phyloP scores from a whole-genome alignment of 2,888 invertebrate species.

The Geophilus truncorum region DNA sequence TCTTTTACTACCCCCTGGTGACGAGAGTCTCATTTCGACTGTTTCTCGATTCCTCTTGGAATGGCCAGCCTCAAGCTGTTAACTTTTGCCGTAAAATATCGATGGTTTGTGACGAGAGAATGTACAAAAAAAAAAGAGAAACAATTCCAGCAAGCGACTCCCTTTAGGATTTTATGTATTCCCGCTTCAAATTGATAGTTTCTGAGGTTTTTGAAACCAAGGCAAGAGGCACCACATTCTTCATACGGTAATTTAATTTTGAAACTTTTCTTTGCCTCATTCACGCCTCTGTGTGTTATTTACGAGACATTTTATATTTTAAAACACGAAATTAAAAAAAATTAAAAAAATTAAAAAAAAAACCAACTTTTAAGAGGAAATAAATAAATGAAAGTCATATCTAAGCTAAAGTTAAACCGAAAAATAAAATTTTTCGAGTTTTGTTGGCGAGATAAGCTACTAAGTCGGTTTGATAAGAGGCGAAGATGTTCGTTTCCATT shows the following conservation, averaged over 20 bases:
- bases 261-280: not conserved
- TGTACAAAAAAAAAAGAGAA: not conserved
- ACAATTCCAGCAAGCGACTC: not conserved
- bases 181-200: not conserved
- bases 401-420: not conserved
- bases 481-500: not conserved
- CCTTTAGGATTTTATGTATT: not conserved
- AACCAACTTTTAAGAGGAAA: not conserved
- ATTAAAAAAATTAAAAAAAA: not conserved
- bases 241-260: not conserved
- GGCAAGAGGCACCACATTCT: not conserved
- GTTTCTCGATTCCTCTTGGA: not conserved
- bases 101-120: not conserved
- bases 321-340: not conserved
- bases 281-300: too few species aligned
- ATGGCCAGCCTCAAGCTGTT: not conserved
- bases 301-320: too few species aligned
- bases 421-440: too few species aligned
- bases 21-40: not conserved
- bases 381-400: not conserved
- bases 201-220: not conserved
- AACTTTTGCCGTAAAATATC: not conserved
- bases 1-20: not conserved
- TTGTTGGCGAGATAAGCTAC: not conserved
- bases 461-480: not conserved